These are phyloP conservation scores for Trididemnum miniatum DNA, from an alignment of 23 tunicate genomes.

Conservation along the genomic window DNA sequence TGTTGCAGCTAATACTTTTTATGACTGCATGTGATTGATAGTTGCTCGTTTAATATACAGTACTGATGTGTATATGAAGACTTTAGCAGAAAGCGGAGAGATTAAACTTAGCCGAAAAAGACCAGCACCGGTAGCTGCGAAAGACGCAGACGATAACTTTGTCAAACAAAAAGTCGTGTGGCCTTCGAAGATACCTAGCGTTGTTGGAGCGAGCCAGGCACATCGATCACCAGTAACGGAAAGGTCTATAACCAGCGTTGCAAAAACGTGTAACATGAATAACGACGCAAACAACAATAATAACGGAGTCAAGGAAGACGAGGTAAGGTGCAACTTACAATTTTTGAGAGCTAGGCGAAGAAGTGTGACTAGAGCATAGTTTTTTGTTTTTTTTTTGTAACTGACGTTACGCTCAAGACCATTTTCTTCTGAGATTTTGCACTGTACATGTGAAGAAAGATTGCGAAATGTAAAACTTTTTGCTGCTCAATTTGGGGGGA, in stretches of 20 bases:
- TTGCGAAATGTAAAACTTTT: no score
- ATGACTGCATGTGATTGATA: not conserved
- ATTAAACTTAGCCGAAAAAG: conserved; percentile 19
- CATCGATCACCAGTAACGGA: not conserved
- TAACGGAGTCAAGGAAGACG: conserved; percentile 69
- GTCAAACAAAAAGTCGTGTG: not conserved
- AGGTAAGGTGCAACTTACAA: no score
- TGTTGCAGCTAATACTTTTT: no score
- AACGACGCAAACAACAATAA: conserved; percentile 55
- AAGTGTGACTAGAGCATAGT: no score
- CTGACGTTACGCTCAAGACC: no score
- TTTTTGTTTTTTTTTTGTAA: no score
- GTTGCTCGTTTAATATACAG: not conserved
- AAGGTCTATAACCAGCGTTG: not conserved
- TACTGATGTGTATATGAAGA: conserved; percentile 41
- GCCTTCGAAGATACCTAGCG: conserved; percentile 3
- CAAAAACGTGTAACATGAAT: conserved; percentile 33
- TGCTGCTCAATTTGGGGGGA: no score
- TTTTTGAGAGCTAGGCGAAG: no score
- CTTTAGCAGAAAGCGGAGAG: conserved; percentile 7
- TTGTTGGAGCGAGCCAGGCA: not conserved
- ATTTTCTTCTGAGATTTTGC: no score
- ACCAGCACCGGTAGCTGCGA: not conserved
- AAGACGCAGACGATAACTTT: not conserved
- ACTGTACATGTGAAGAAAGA: no score